Percentiles rank a stretch among this genome's conserved stretches.
These are phyloP conservation scores for Chionoecetes opilio DNA, from an alignment of 1,140 invertebrate genomes.

Conservation along the genomic window DNA sequence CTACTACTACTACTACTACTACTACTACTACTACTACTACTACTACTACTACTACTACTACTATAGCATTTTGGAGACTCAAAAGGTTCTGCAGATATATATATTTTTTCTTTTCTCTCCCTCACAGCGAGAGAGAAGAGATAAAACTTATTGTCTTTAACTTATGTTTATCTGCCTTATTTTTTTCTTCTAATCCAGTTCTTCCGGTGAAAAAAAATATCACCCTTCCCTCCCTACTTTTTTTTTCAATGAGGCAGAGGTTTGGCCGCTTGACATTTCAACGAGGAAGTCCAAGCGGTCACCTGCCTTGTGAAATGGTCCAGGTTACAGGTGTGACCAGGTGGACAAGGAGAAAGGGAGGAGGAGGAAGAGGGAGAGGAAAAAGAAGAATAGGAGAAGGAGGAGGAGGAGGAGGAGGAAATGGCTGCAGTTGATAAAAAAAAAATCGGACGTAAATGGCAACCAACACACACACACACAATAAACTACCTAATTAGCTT, in stretches of 20 bases:
- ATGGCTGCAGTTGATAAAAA: too few species aligned
- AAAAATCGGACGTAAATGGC: too few species aligned
- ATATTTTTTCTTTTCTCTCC: too few species aligned
- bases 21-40: conserved; percentile 41
- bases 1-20: conserved; percentile 51
- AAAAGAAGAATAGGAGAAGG: not conserved
- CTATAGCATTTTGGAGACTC: not conserved
- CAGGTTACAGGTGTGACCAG: not conserved
- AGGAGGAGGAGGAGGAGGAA: not conserved
- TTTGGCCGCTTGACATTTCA: not conserved
- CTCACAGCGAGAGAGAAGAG: too few species aligned
- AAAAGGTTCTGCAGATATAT: too few species aligned
- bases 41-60: conserved; percentile 39
- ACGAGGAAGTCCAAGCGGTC: not conserved
- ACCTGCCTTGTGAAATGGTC: not conserved
- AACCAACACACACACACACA: too few species aligned
- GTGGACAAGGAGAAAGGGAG: not conserved
- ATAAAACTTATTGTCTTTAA: too few species aligned
- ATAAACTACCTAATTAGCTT: too few species aligned
- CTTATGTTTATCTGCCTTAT: too few species aligned
- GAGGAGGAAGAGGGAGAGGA: not conserved
- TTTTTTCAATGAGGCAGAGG: not conserved
- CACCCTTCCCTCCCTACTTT: not conserved
- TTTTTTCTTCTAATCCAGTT: not conserved
- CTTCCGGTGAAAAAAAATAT: not conserved